Conservation (phyloP, 2,888 invertebrate species). For the Diachrysia chrysitis region DNA sequence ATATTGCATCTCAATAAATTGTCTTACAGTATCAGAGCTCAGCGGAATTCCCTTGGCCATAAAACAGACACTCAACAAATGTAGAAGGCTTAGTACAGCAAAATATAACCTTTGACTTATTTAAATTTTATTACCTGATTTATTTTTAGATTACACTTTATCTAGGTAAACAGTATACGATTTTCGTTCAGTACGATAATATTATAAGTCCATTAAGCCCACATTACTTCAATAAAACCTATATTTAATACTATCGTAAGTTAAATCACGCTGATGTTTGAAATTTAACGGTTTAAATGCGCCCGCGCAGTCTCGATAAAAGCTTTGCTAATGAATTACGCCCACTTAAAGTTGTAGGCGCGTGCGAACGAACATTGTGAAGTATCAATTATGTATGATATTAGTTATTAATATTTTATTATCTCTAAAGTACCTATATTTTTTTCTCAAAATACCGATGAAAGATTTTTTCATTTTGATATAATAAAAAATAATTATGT, state of each 20-base stretch:
- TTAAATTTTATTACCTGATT: conserved; percentile 5
- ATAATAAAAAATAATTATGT: too few relatives aligned
- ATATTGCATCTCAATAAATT: neutral
- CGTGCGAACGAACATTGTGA: conserved; percentile 42
- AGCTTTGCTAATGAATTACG: conserved; percentile 59
- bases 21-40: neutral
- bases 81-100: neutral
- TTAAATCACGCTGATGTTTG: conserved; percentile 41
- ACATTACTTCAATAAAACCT: conserved; percentile 13
- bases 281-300: conserved; percentile 57
- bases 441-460: too few relatives aligned
- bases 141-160: conserved; percentile 5
- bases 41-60: neutral
- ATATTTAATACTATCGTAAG: conserved; percentile 29
- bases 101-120: conserved; percentile 9
- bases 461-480: too few relatives aligned
- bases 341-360: conserved; percentile 51
- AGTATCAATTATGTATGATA: conserved; percentile 25
- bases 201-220: conserved; percentile 13
- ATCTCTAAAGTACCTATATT: neutral
- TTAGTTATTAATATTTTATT: conserved; percentile 14
- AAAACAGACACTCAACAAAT: neutral
- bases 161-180: neutral
- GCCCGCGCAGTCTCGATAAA: conserved; percentile 56
- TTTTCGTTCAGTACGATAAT: neutral